Percentiles rank a stretch among this genome's conserved stretches.
Evolutionary conservation across 2,797 vertebrate species (phyloP).

Genomic region (Luscinia megarhynchos): DNA sequence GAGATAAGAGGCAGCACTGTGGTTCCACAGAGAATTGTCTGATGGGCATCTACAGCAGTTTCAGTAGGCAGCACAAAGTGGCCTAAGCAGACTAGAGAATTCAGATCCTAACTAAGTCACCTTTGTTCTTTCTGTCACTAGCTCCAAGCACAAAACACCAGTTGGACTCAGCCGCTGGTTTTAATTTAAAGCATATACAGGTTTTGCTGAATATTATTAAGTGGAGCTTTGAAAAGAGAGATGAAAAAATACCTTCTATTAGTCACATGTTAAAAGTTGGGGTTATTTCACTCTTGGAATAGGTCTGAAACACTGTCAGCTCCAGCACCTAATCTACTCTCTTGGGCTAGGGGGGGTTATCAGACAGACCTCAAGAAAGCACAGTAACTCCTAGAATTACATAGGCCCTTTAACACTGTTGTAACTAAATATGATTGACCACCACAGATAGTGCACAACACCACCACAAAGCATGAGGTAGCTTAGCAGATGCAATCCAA

Average conservation of each 20-base stretch:
- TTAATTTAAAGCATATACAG: conserved; percentile 58
- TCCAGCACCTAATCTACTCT: not conserved
- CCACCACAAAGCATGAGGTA: not conserved
- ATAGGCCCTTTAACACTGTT: not conserved
- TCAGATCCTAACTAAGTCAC: conserved; percentile 29
- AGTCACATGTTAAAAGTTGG: not conserved
- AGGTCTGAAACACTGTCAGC: not conserved
- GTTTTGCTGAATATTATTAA: conserved; percentile 44
- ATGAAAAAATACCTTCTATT: not conserved
- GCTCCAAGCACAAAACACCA: conserved; percentile 50
- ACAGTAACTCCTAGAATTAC: not conserved
- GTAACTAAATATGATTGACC: not conserved
- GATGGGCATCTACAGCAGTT: not conserved
- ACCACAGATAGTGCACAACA: accelerated
- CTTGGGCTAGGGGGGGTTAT: not conserved
- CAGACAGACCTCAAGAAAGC: not conserved
- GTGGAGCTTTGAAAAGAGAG: not conserved
- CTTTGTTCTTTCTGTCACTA: conserved; percentile 54
- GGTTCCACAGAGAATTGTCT: not conserved
- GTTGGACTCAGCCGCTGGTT: conserved; percentile 40
- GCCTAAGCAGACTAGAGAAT: not conserved
- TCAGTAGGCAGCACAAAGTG: not conserved
- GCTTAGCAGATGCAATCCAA: not conserved
- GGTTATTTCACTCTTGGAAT: conserved; percentile 1
- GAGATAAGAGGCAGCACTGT: not conserved